phyloP scores from a whole-genome alignment of 2,113 vertebrate genomes.

The Boulengeromyrus knoepffleri region DNA sequence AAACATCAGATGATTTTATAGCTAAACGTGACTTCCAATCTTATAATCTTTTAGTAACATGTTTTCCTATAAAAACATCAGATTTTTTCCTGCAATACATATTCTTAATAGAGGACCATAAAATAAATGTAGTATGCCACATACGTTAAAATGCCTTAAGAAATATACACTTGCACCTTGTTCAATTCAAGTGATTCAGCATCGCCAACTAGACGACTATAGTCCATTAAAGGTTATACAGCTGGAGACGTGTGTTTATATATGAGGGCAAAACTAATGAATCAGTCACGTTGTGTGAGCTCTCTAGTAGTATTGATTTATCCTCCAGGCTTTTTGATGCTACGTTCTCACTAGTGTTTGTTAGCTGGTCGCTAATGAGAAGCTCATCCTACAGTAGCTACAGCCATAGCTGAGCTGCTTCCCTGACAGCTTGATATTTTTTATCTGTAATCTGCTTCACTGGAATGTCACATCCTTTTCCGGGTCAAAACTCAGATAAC shows the following conservation, averaged over 20 bases:
- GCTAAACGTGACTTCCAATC: background rate
- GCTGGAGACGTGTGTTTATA: background rate
- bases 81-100: background rate
- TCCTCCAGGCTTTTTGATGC: background rate
- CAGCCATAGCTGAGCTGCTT: background rate
- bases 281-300: background rate
- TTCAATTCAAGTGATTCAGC: background rate
- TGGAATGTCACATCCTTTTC: background rate
- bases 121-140: background rate
- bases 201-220: background rate
- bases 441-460: background rate
- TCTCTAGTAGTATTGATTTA: background rate
- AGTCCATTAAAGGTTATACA: background rate
- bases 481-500: background rate
- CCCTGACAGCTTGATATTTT: background rate
- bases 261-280: background rate
- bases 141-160: background rate
- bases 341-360: background rate
- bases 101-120: background rate
- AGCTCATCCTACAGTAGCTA: background rate
- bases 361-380: background rate
- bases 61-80: background rate
- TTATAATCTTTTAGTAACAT: background rate
- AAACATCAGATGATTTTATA: background rate
- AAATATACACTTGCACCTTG: background rate